Percentiles rank a stretch among this genome's conserved stretches.
These are phyloP conservation scores for Emydoidea blandingii DNA, from an alignment of 2,797 vertebrate species.

Conservation along the genomic window DNA sequence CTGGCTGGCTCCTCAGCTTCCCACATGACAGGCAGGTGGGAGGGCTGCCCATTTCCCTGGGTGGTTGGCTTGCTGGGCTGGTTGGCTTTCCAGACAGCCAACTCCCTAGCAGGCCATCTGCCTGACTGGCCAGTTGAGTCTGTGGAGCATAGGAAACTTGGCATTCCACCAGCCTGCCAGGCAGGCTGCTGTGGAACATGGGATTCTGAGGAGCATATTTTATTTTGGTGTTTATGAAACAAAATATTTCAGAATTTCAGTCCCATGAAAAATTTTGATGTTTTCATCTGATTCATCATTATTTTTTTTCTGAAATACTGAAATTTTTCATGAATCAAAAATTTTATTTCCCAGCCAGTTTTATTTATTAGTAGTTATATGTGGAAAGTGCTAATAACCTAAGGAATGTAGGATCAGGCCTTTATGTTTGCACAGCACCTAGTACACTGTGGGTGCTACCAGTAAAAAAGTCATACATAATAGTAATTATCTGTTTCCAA, in stretches of 20 bases:
- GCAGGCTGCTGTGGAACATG: background rate
- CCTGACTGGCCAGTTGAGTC: background rate
- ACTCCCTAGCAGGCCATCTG: background rate
- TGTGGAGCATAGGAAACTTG: background rate
- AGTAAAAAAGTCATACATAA: background rate
- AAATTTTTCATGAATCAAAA: background rate
- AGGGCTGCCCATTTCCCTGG: background rate
- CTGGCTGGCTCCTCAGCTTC: background rate
- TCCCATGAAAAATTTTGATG: background rate
- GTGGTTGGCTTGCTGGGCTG: background rate
- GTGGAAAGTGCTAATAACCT: background rate
- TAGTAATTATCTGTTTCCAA: background rate
- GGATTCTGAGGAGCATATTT: background rate
- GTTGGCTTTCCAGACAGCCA: background rate
- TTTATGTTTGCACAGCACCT: background rate
- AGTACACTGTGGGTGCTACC: background rate
- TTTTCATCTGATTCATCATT: background rate
- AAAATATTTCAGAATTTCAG: background rate
- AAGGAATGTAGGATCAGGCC: background rate
- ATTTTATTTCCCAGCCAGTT: background rate
- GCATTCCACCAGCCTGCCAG: background rate
- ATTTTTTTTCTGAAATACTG: background rate
- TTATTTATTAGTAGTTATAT: background rate
- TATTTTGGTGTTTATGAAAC: background rate
- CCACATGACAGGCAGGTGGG: background rate